Evolutionary conservation across 1,140 invertebrate genomes (phyloP).

Genomic region (Drosophila pseudoananassae): DNA sequence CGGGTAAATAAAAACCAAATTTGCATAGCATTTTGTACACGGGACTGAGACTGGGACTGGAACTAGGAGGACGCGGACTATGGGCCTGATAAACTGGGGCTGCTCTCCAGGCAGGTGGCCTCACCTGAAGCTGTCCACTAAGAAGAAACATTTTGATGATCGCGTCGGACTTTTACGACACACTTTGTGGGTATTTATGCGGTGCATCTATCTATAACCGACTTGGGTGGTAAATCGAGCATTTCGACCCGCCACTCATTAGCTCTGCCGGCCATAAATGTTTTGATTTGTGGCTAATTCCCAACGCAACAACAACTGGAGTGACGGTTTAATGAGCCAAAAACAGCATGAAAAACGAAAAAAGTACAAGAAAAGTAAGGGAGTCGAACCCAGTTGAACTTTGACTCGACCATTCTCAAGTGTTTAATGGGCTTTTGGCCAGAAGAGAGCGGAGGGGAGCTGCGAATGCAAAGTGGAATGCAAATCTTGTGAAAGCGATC

Average conservation of each 20-base stretch:
- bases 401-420: slow-evolving; percentile 52
- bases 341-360: slow-evolving; percentile 14
- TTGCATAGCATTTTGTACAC: slow-evolving; percentile 65
- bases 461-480: slow-evolving; percentile 53
- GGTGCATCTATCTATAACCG: slow-evolving; percentile 55
- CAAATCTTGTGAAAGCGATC: slow-evolving; percentile 77
- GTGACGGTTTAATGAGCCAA: slow-evolving; percentile 66
- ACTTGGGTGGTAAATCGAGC: slow-evolving; percentile 79
- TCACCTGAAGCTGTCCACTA: not conserved
- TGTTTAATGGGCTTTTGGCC: slow-evolving; percentile 58
- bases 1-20: slow-evolving; percentile 55
- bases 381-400: slow-evolving; percentile 67
- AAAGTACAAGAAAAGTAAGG: slow-evolving; percentile 13
- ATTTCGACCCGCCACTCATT: slow-evolving; percentile 59
- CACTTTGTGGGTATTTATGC: slow-evolving; percentile 79
- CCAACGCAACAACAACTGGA: slow-evolving; percentile 9
- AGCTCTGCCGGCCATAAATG: slow-evolving; percentile 60
- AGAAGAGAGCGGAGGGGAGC: slow-evolving; percentile 1
- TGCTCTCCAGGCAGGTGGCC: slow-evolving; percentile 33
- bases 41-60: not conserved
- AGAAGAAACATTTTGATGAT: slow-evolving; percentile 61
- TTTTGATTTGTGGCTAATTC: slow-evolving; percentile 71
- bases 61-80: not conserved
- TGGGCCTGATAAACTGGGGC: slow-evolving; percentile 52
- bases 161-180: slow-evolving; percentile 73